These are phyloP conservation scores for Muricea muricata DNA, from an alignment of 92 coral and sea anemone species.

Conservation along the genomic window DNA sequence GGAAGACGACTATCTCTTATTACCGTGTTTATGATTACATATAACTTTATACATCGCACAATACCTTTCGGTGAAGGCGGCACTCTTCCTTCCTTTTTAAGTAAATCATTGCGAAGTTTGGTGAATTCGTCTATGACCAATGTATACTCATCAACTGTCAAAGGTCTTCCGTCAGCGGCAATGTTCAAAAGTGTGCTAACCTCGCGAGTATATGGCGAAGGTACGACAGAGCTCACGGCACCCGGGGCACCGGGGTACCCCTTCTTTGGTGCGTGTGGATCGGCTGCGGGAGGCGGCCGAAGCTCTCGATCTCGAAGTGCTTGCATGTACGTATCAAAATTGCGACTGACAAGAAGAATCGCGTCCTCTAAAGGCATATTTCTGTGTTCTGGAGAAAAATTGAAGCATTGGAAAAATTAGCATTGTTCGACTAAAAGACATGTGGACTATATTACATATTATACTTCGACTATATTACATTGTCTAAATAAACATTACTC, in stretches of 20 bases:
- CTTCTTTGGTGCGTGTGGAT: slow-evolving; percentile 38
- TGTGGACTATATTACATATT: background rate
- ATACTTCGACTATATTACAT: background rate
- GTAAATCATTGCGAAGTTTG: slow-evolving; percentile 76
- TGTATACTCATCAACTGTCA: slow-evolving; percentile 82
- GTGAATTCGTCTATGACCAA: slow-evolving; percentile 87
- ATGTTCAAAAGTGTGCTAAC: slow-evolving; percentile 68
- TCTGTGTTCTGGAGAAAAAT: slow-evolving; percentile 97
- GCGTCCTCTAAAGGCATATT: slow-evolving; percentile 99
- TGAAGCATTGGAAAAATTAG: slow-evolving; percentile 42
- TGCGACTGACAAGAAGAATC: slow-evolving; percentile 93
- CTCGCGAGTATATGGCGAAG: slow-evolving; percentile 68
- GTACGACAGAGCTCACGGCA: slow-evolving; percentile 46
- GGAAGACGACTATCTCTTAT: too few relatives aligned
- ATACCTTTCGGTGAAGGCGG: slow-evolving; percentile 15
- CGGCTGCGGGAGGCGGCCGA: slow-evolving; percentile 27
- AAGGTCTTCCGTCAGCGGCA: slow-evolving; percentile 87
- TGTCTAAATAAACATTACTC: too few relatives aligned
- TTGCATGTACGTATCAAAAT: slow-evolving; percentile 99
- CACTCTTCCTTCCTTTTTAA: slow-evolving; percentile 29
- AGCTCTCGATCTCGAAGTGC: slow-evolving; percentile 72
- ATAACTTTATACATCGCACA: too few relatives aligned
- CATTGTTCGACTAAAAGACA: background rate
- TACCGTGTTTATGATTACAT: too few relatives aligned
- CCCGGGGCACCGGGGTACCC: slow-evolving; percentile 24